These are phyloP conservation scores for Chaetura pelagica DNA, from an alignment of 2,113 vertebrate genomes.

Conservation along the genomic window DNA sequence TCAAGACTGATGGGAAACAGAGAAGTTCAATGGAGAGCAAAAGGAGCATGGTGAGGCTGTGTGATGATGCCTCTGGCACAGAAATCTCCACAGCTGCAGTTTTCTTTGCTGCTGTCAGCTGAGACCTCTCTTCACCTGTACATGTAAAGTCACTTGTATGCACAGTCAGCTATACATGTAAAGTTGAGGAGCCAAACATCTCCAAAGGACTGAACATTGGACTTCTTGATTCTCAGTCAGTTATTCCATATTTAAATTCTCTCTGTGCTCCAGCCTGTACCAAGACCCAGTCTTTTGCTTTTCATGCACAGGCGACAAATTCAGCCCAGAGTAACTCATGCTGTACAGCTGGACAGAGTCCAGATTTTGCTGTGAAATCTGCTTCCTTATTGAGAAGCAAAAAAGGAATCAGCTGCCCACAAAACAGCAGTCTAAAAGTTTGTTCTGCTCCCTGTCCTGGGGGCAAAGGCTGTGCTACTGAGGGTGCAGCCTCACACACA, in stretches of 20 bases:
- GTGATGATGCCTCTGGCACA: background rate
- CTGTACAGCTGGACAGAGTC: background rate
- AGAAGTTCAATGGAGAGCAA: background rate
- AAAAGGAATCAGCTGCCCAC: background rate
- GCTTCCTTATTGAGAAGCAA: background rate
- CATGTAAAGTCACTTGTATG: background rate
- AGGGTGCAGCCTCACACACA: no score
- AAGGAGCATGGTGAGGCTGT: background rate
- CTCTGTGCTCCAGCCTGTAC: background rate
- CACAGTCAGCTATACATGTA: background rate
- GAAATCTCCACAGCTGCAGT: background rate
- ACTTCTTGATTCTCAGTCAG: background rate
- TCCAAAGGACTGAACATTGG: background rate
- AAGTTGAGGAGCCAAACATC: background rate
- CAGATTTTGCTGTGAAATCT: background rate
- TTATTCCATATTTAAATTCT: background rate
- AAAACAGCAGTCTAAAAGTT: background rate
- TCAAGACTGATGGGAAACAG: background rate
- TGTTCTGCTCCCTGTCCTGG: background rate
- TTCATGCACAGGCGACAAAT: background rate
- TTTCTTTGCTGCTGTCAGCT: background rate
- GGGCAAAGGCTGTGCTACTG: fast-evolving
- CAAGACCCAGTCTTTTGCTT: background rate
- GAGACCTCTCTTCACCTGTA: background rate
- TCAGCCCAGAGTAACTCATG: background rate